Evolutionary conservation across 2,888 invertebrate species (phyloP), one percentile per base, ranked within the genome.

Genomic region (Linnaemya vulpina): DNA sequence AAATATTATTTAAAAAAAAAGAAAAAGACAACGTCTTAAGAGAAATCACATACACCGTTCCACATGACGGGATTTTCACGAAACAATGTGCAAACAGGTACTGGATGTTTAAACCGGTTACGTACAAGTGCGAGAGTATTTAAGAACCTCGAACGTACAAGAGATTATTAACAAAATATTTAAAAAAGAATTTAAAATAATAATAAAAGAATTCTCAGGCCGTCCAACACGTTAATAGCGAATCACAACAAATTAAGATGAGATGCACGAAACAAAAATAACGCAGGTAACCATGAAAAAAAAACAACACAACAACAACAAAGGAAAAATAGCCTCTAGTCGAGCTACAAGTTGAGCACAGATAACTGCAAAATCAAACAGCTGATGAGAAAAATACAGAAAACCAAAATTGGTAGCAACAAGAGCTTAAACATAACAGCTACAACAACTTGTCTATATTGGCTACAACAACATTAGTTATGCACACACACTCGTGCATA

Each of bases 371-470:
- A 30, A 53, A 20, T 49, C 40, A 60, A 71, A 63, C 79, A 71
- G 79, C 71, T 79, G 71, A 71, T 55, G 79, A 70, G 62, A 78
- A 77, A 38, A 38, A 51, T 3, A 55, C 7, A 22, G n/a, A 40
- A 70, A 40, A 70, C 3, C 15, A 25, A 38, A 53, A 25, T 38
- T 49, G 22, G 58, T 58, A 77, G 17, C 3, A 77, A 77, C 58
- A 77, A 78, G 30, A 78, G 62, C 62, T 62, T 70, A 58, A 79
- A 80, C 63, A 10, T 43, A 49, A 43, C 58, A 71, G 30, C 77
- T 40, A 20, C 22, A 38, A n/a, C n/a, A n/a, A n/a, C n/a, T n/a
- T n/a, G n/a, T n/a, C n/a, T n/a, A n/a, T n/a, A n/a, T n/a, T n/a
- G 15, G 20, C 35, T 51, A 51, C 62, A 63, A 53, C 46, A 67